Base-by-base conservation (phyloP, 1,140 invertebrate genomes). In the Pseudachorutes palmiensis region DNA sequence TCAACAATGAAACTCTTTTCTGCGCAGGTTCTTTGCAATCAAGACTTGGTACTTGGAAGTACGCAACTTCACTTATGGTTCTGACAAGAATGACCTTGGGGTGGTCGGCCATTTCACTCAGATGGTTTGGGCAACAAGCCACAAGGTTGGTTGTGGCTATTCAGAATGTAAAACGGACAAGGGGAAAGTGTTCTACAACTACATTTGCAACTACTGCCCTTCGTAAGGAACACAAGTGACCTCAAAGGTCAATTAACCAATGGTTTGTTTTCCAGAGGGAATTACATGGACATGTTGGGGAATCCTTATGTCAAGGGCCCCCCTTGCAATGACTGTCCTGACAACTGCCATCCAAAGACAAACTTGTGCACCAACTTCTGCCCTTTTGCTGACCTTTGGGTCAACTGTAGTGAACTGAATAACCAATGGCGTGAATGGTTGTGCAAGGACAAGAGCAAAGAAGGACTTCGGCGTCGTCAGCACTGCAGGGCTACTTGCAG, bases 191-290 rank as follows among this genome's bases (percentile, higher is more conserved):
- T 91, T 86, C 77, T 91, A 84, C 78, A 89, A 86, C 78, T 92
- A 92, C 76, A 84, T 92, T n/a, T 92, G 89, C 77, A 90, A 91
- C 79, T 92, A 92, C 77, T 91, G 89, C 77, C 89, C 89, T 1
- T 85, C 84, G 89, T 90, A 82, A 86, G 84, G n/a, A n/a, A n/a
- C n/a, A n/a, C n/a, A n/a, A n/a, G n/a, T n/a, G n/a, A n/a, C n/a
- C n/a, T n/a, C n/a, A n/a, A n/a, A n/a, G n/a, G n/a, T n/a, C n/a
- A n/a, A n/a, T n/a, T n/a, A n/a, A n/a, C n/a, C n/a, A n/a, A n/a
- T n/a, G n/a, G 24, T 26, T 55, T 16, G 29, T 9, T 28, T 61
- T 62, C 69, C 80, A 90, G 88, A 41, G 88, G 88, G 12, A 90
- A 90, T 77, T 81, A 81, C 74, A 77, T 82, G 62, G 81, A 82